A percentile compares a stretch with the other conserved stretches of the same genome.
Evolutionary conservation across 2,888 invertebrate genomes (phyloP).

Genomic region (Ophioninae sp.): DNA sequence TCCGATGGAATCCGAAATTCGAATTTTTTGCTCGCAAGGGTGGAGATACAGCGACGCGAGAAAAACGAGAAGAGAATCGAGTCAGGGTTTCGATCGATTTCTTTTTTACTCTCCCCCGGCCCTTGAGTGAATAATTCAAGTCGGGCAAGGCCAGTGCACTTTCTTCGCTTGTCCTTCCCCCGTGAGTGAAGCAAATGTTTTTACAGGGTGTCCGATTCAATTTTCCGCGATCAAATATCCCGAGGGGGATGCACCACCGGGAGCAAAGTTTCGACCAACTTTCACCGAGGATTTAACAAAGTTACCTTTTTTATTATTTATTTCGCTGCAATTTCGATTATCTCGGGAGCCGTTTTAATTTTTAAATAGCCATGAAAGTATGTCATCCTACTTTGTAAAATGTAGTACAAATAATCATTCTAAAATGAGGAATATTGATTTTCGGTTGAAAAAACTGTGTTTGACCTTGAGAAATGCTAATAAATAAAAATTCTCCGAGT

Average conservation of each 20-base stretch:
- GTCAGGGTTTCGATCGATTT: conserved; percentile 62
- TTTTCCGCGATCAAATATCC: background rate
- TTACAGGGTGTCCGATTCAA: background rate
- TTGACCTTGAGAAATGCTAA: background rate
- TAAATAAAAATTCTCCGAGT: background rate
- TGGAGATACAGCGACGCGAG: background rate
- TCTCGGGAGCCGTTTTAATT: too few relatives aligned
- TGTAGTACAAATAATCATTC: background rate
- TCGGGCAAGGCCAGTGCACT: conserved; percentile 58
- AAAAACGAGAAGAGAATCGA: conserved; percentile 21
- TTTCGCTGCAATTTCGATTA: too few relatives aligned
- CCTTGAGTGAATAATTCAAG: conserved; percentile 58
- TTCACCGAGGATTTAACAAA: too few relatives aligned
- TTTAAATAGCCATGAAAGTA: too few relatives aligned
- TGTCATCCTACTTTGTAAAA: too few relatives aligned
- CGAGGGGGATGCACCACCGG: background rate
- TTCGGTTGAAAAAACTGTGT: background rate
- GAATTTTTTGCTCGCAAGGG: conserved; percentile 1
- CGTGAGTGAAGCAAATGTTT: background rate
- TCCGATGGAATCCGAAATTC: background rate
- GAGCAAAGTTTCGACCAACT: too few relatives aligned
- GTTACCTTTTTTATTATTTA: too few relatives aligned
- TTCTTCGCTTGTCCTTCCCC: conserved; percentile 5
- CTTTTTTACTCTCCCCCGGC: conserved; percentile 15
- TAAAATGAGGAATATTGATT: background rate